A percentile compares a stretch with the other conserved stretches of the same genome.
These are phyloP conservation scores for Lydus trimaculatus DNA, from an alignment of 2,888 invertebrate species.

Conservation along the genomic window DNA sequence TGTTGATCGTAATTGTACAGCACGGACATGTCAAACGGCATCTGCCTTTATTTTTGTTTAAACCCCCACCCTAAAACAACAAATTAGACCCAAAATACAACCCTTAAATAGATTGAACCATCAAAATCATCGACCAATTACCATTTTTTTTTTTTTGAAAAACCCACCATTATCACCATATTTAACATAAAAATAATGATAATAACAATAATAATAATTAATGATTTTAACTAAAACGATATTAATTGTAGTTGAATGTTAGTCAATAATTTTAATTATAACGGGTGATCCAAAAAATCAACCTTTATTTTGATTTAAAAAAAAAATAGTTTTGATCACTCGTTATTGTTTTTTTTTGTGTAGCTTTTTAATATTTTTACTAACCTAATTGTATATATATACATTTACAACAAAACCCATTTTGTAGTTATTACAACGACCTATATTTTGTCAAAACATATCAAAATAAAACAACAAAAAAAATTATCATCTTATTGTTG, in stretches of 20 bases:
- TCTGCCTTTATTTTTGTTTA: conserved; percentile 58
- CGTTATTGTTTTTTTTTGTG: conserved; percentile 23
- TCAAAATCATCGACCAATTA: neutral
- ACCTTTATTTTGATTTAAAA: neutral
- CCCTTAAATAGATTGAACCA: neutral
- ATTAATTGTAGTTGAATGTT: neutral
- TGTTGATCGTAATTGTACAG: conserved; percentile 51
- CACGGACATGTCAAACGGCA: conserved; percentile 51
- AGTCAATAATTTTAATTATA: conserved; percentile 12
- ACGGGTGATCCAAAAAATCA: neutral
- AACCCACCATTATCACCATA: too few species aligned
- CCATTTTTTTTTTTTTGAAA: too few species aligned
- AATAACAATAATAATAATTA: neutral
- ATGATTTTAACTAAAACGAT: neutral
- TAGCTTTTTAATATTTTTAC: conserved; percentile 33
- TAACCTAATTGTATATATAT: conserved; percentile 16
- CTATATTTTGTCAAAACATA: conserved; percentile 57
- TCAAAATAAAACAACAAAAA: conserved; percentile 46
- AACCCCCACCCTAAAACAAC: conserved; percentile 13
- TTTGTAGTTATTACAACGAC: conserved; percentile 48
- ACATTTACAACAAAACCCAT: conserved; percentile 29
- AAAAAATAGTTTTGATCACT: neutral
- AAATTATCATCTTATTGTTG: conserved; percentile 38
- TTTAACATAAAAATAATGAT: too few species aligned
- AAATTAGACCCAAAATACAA: neutral